Evolutionary conservation across 2,888 invertebrate species (phyloP), one percentile per base, ranked within the genome.

Genomic region (Julus scanicus): DNA sequence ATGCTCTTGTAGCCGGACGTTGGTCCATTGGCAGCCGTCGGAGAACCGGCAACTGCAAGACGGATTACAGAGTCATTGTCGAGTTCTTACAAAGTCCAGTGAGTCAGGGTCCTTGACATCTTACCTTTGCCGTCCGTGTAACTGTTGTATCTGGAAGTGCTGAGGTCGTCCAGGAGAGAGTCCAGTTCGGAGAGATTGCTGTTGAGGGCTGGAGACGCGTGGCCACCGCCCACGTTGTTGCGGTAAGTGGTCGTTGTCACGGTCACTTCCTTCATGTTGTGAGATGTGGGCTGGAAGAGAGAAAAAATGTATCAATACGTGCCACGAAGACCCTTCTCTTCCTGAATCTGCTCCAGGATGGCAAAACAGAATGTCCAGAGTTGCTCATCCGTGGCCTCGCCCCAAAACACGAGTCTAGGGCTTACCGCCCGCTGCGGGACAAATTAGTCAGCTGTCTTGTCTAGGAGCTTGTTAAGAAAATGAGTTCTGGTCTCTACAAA

Each of bases 111-210:
- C 44, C 44, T n/a, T 44, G 84, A 29, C 37, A 40, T 71, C 9
- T 20, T 71, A 90, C 90, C 90, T 90, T 89, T 90, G 40, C 89
- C 90, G 9, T 89, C 89, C 39, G 88, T 86, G 71, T 90, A 89
- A 40, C 57, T 86, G 15, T 87, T 90, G 92, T 91, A 90, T 92
- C 92, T 92, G n/a, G 93, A 92, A 9, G 92, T 92, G 93, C 97
- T 98, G 90, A 99, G 94, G 92, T 98, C 98, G 91, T 97, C 96
- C 88, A 99, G 94, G 88, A 99, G 94, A 20, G 96, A 96, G 92
- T 99, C 98, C 92, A 99, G 92, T 92, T 98, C 98, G 0, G 97
- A 96, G 85, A 98, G 94, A 92, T 98, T 97, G 90, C 95, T 96
- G 91, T 94, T 94, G 88, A 94, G 92, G 0, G 94, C 93, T 6